Base-by-base conservation (phyloP, 1,140 invertebrate species). In the Drosophila littoralis region DNA sequence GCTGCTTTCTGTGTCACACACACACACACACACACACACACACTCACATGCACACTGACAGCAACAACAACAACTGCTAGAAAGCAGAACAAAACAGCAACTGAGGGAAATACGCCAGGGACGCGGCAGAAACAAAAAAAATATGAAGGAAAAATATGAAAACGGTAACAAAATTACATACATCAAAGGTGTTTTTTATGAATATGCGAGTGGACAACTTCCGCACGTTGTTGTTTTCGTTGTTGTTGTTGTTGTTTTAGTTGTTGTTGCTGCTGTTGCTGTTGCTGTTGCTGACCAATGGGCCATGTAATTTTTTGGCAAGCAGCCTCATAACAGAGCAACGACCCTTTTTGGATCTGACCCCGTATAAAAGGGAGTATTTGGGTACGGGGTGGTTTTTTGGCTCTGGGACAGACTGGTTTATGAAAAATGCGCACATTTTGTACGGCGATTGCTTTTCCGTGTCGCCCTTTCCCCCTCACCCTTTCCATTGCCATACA, bases 251-350 rank as follows among this genome's bases (percentile, higher is more conserved):
- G 38, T n/a, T 38, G 13, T 28, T 69, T 50, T 9, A 63, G 48
- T 12, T 77, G 68, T 5, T 66, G 74, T n/a, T n/a, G 17, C 2
- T n/a, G n/a, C n/a, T n/a, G n/a, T n/a, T n/a, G n/a, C n/a, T n/a
- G n/a, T n/a, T 77, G 66, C 42, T 76, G 59, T 51, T 50, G 79
- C 67, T 88, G 83, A 80, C 83, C 83, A 88, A 88, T 88, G 84
- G 84, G 77, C 80, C 84, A 80, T 88, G 80, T 88, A 88, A 88
- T 88, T 88, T 86, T 88, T 88, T 88, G 84, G 84, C 84, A 88
- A 88, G 84, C 83, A 89, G 69, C 74, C 75, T 70, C 66, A 78
- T 85, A 86, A 79, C 83, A 78, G 77, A 57, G 77, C 74, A 77
- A 66, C 69, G 74, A 73, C 45, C 68, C 60, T 72, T 76, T 72